These are phyloP conservation scores for Micropoecilia bifurca DNA, from an alignment of 2,797 vertebrate species.

Conservation along the genomic window DNA sequence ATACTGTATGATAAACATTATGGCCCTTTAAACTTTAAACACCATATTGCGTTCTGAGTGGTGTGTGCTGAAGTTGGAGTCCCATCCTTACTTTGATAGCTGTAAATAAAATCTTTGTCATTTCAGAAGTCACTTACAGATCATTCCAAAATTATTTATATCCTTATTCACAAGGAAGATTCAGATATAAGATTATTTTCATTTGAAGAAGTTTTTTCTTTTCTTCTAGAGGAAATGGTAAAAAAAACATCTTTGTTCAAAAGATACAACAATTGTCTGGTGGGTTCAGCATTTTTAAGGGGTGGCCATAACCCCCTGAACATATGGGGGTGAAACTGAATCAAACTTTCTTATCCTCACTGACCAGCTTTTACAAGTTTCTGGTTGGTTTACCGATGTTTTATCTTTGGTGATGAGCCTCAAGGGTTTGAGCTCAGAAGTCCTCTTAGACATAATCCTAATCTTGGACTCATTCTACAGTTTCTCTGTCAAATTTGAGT, in stretches of 20 bases:
- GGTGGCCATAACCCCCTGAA: too few relatives aligned
- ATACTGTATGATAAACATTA: not conserved
- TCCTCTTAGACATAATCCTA: not conserved
- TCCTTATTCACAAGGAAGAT: too few relatives aligned
- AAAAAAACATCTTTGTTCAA: too few relatives aligned
- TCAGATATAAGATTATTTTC: too few relatives aligned
- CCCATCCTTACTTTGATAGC: not conserved
- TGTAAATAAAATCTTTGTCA: not conserved
- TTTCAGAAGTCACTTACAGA: not conserved
- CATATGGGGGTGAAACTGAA: too few relatives aligned
- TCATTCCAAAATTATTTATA: too few relatives aligned
- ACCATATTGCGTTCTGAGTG: too few relatives aligned
- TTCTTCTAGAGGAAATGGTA: too few relatives aligned
- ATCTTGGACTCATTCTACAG: not conserved
- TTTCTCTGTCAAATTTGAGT: not conserved
- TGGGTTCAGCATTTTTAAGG: too few relatives aligned
- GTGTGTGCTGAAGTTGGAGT: too few relatives aligned
- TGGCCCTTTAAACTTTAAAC: not conserved
- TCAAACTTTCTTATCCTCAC: not conserved
- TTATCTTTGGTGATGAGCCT: not conserved
- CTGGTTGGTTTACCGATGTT: not conserved
- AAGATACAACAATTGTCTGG: too few relatives aligned
- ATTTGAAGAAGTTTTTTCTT: too few relatives aligned
- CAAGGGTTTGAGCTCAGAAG: not conserved
- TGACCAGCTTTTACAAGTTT: not conserved